These are phyloP conservation scores for Aphaenogaster floridana DNA, from an alignment of 1,140 invertebrate species.

Conservation along the genomic window DNA sequence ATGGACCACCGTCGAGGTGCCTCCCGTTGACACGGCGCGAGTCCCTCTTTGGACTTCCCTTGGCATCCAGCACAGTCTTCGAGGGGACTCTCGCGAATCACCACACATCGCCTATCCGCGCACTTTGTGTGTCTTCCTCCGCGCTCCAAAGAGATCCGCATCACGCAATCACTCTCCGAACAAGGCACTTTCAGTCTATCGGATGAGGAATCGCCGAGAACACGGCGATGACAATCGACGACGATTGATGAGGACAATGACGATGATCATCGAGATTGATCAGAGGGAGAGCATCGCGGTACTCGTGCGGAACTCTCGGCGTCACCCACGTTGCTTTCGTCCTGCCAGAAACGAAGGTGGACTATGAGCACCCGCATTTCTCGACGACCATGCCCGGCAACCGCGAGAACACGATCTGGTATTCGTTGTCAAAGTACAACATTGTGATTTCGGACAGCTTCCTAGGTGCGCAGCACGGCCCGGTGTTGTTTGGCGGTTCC, in stretches of 20 bases:
- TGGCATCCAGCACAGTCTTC: slow-evolving; percentile 42
- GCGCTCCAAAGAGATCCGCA: slow-evolving; percentile 45
- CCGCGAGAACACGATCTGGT: slow-evolving; percentile 95
- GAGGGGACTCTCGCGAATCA: slow-evolving; percentile 22
- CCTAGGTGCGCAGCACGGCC: slow-evolving; percentile 96
- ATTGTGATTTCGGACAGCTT: slow-evolving; percentile 96
- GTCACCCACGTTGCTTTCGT: slow-evolving; percentile 32
- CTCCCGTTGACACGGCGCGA: slow-evolving; percentile 24
- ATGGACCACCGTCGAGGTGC: slow-evolving; percentile 68
- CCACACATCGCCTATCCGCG: neutral
- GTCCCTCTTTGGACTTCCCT: slow-evolving; percentile 16
- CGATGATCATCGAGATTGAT: slow-evolving; percentile 35
- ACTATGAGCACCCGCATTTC: slow-evolving; percentile 96
- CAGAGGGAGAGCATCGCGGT: slow-evolving; percentile 12
- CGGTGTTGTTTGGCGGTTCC: slow-evolving; percentile 90
- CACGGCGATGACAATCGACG: slow-evolving; percentile 47
- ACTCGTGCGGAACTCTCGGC: neutral
- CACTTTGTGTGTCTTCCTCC: neutral
- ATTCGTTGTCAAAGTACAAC: slow-evolving; percentile 96
- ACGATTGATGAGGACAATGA: slow-evolving; percentile 27
- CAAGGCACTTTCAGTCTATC: slow-evolving; percentile 78
- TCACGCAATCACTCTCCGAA: slow-evolving; percentile 65
- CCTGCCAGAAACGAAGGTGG: slow-evolving; percentile 41
- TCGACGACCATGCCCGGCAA: slow-evolving; percentile 98
- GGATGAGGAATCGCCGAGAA: slow-evolving; percentile 69